phyloP scores from a whole-genome alignment of 2,113 vertebrate genomes.

The Mesocricetus auratus region DNA sequence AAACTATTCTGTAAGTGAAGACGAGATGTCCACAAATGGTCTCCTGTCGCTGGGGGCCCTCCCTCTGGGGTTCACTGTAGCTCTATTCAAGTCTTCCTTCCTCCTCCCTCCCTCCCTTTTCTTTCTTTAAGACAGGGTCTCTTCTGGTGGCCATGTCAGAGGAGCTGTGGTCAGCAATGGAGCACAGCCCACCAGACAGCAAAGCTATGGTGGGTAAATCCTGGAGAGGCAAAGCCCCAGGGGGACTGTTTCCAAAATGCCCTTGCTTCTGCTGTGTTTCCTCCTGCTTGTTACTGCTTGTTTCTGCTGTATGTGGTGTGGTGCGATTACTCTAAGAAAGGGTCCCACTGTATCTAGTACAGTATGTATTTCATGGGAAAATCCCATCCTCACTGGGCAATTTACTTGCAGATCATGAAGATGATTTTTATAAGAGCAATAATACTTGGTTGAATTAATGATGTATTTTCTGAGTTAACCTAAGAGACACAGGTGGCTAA shows the following conservation, averaged over 20 bases:
- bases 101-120: background rate
- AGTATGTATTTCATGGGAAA: background rate
- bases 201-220: no score
- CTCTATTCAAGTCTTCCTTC: background rate
- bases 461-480: background rate
- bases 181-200: no score
- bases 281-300: no score
- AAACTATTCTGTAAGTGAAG: background rate
- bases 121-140: background rate
- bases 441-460: background rate
- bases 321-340: background rate
- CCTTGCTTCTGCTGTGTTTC: no score
- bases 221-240: no score
- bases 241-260: no score
- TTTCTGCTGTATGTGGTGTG: background rate
- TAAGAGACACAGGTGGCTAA: background rate
- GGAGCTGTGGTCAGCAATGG: no score
- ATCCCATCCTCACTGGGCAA: background rate
- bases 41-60: background rate
- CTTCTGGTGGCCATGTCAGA: no score
- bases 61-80: background rate
- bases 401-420: background rate
- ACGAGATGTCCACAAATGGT: background rate
- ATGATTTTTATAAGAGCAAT: background rate
- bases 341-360: background rate